Conservation (phyloP, 1,140 invertebrate species). For the Popillia japonica region DNA sequence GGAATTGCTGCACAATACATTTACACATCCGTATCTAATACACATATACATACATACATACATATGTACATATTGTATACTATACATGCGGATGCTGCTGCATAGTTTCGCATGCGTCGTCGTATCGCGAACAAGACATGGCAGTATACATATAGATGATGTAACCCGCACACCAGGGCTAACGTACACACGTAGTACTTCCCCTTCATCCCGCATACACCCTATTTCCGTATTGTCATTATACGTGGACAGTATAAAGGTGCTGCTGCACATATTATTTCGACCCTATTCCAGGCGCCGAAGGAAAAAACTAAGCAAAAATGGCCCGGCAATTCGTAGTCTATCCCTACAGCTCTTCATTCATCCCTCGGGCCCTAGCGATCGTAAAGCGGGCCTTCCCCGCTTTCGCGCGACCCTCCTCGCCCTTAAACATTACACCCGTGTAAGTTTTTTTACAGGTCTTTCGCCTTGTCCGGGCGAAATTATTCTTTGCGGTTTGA, state of each 20-base stretch:
- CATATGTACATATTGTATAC: too few relatives aligned
- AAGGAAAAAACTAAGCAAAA: constrained; percentile 52
- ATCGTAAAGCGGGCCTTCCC: constrained; percentile 47
- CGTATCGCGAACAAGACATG: neutral
- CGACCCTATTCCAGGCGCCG: constrained; percentile 45
- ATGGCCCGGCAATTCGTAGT: constrained; percentile 53
- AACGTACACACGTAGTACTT: constrained; percentile 17
- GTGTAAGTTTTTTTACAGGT: constrained; percentile 45
- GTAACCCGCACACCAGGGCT: neutral
- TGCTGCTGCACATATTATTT: constrained; percentile 50
- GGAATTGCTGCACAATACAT: neutral
- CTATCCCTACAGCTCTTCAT: constrained; percentile 52
- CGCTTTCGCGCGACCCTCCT: constrained; percentile 44
- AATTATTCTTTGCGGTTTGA: constrained; percentile 31
- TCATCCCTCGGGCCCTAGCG: constrained; percentile 50
- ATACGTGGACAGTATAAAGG: constrained; percentile 50
- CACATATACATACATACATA: too few relatives aligned
- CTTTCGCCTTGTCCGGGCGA: constrained; percentile 25
- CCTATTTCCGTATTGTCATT: constrained; percentile 48
- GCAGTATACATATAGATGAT: neutral
- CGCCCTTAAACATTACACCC: constrained; percentile 48
- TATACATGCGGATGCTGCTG: neutral
- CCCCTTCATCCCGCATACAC: constrained; percentile 31
- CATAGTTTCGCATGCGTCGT: constrained; percentile 23
- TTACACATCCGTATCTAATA: too few relatives aligned